Base-by-base conservation (phyloP, 92 coral and sea anemone species). In the Phenganax stokvisi region DNA sequence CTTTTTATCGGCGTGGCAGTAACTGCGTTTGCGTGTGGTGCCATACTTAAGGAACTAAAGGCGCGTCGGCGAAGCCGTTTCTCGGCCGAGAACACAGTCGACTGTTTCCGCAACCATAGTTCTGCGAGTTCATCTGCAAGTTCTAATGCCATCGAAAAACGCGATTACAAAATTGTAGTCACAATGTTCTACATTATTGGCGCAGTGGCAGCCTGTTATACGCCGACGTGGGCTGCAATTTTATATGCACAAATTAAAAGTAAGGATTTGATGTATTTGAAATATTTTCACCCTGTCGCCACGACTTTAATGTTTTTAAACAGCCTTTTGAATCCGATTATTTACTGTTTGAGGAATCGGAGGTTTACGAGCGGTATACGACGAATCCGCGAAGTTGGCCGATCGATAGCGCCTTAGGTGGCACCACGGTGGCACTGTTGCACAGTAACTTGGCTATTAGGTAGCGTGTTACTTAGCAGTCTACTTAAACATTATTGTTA, bases 171-270 rank as follows among this genome's bases (percentile, higher is more conserved):
- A 17, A 57, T 75, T 10, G 67, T 44, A 12, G 25, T 0, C 11
- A 75, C 80, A 11, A 56, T 75, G 80, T 75, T 75, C 58, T 75
- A 56, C 29, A 75, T 75, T 2, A 57, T 75, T 58, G 80, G 80
- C 60, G 80, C 80, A 7, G 31, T 75, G 15, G 67, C 57, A 8
- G 44, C 57, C 6, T 75, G 80, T 20, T 75, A 75, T 17, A 57
- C 67, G 28, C 80, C 80, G 29, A 28, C 57, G 60, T 51, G 56
- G 15, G 80, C 65, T 3, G 67, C 66, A 2, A 10, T 75, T 20
- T 1, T 75, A 10, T 75, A 56, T 51, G 80, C 25, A 8, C 80
- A 75, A 54, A 56, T 75, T 16, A 29, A 15, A 57, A 61, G 80
- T 15, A 16, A 44, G 80, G 54, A 75, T 75, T 6, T 25, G 29